phyloP scores from a whole-genome alignment of 1,140 invertebrate species.

The Drosophila bifasciata region DNA sequence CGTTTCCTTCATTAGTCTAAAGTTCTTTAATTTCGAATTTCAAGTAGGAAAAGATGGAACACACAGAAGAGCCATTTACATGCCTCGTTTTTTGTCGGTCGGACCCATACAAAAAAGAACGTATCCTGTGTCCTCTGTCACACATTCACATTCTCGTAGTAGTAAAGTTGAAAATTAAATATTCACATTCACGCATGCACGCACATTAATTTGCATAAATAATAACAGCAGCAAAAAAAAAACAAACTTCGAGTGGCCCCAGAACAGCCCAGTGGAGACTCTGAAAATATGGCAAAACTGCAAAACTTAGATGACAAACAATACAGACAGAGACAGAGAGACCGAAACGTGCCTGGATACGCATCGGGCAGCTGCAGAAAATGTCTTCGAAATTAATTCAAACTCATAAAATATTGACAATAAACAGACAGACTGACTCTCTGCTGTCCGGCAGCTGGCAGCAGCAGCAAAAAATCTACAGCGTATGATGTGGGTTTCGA shows the following conservation, averaged over 20 bases:
- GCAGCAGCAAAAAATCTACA: no score
- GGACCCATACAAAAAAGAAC: slow-evolving; percentile 21
- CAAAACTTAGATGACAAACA: slow-evolving; percentile 67
- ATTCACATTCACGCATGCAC: slow-evolving; percentile 74
- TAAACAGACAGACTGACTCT: slow-evolving; percentile 50
- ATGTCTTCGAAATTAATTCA: slow-evolving; percentile 80
- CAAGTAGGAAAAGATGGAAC: slow-evolving; percentile 1
- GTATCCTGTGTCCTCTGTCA: slow-evolving; percentile 24
- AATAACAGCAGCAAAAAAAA: slow-evolving; percentile 55
- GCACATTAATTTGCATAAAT: slow-evolving; percentile 81
- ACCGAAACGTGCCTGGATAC: slow-evolving; percentile 31
- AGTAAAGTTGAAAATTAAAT: slow-evolving; percentile 49
- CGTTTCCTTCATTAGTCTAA: slow-evolving; percentile 3
- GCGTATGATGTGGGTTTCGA: slow-evolving; percentile 31
- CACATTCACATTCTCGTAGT: no score
- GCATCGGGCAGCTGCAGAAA: slow-evolving; percentile 61
- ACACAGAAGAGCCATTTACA: slow-evolving; percentile 6
- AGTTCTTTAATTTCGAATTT: slow-evolving; percentile 30
- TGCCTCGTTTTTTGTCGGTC: slow-evolving; percentile 18
- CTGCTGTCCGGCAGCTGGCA: slow-evolving; percentile 16
- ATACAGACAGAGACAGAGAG: slow-evolving; percentile 29
- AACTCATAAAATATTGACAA: slow-evolving; percentile 80
- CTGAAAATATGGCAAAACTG: slow-evolving; percentile 71
- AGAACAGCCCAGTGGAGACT: slow-evolving; percentile 34
- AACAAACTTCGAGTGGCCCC: slow-evolving; percentile 45